Evolutionary conservation across 2,888 invertebrate species (phyloP), one percentile per base, ranked within the genome.

Genomic region (Nudaria mundana): DNA sequence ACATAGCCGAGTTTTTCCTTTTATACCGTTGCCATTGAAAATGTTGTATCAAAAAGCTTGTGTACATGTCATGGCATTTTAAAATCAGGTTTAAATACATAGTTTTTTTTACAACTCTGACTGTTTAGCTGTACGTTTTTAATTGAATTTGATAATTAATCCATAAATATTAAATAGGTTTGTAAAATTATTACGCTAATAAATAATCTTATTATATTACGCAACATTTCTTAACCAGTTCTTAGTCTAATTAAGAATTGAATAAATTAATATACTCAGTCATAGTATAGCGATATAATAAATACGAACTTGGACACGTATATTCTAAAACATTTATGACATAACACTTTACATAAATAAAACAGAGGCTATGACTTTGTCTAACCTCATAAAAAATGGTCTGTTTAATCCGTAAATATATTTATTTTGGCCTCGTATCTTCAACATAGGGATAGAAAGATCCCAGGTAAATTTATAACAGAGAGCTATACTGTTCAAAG

Each of bases 341-440:
- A 16, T 44, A 44, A 25, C 25, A 32, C 32, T 16, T 33, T 37
- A 34, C 15, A 30, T 46, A 44, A 48, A 54, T 62, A 62, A 62
- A 44, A 44, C 44, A 40, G 10, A 16, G n/a, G n/a, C 30, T 32
- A 37, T 43, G 46, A 45, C 44, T 29, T 41, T 5, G 15, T 7
- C 22, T 37, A 22, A 16, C 3, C 23, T 39, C 55, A 53, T 57
- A 57, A 61, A 61, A 53, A 40, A 44, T 50, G 54, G 54, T 49
- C 36, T 53, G 37, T 42, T 61, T 47, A 49, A 33, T 28, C 16
- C 13, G 24, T 10, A 50, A 14, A 52, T 49, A 53, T 50, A 61
- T 57, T 57, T 49, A 46, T 60, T 30, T 40, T 26, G 31, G 40
- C 37, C n/a, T 26, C 36, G 40, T 40, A 44, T 37, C 25, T 44